Base-by-base conservation (phyloP, 2,113 vertebrate genomes). In the Thryonomys swinderianus region DNA sequence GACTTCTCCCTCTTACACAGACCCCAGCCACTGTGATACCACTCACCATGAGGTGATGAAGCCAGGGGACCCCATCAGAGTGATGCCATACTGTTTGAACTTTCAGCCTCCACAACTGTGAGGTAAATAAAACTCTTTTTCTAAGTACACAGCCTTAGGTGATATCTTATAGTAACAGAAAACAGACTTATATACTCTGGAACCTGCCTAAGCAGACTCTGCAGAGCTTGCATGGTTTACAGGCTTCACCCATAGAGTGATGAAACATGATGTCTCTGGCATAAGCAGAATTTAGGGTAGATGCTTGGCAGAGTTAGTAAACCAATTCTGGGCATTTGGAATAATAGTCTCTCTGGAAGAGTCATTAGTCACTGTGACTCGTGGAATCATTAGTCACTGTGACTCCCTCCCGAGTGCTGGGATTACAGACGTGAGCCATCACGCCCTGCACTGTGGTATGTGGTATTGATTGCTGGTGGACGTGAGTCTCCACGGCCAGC, bases 281-380 rank as follows among this genome's bases (percentile, higher is more conserved):
- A 82, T 53, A 32, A 94, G 17, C 25, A 91, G 76, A 37, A 66
- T 88, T 27, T 3, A 89, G 7, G 2, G n/a, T 76, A 3, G 76
- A 93, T 69, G 57, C 66, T n/a, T 57, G 76, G 78, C 59, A 81
- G 45, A 92, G 66, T 53, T 76, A 66, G 27, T 10, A 90, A 78
- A 12, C 51, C 61, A 92, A 34, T 73, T 96, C 66, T 45, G 21
- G 55, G 67, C 27, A 90, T 88, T 45, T 79, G 51, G 37, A 66
- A 21, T 53, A 51, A 90, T 25, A 78, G 37, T 73, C 61, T 85
- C 55, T 23, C 71, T 57, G 79, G 32, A 30, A 87, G 34, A 95
- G 81, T 59, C n/a, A 89, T 74, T 91, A 74, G 62, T 61, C 73
- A 88, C 55, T 79, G 81, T 84, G 71, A 88, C 18, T 37, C 78